Conservation (phyloP, 92 coral and sea anemone species). For the Umimayanthus chanpuru region DNA sequence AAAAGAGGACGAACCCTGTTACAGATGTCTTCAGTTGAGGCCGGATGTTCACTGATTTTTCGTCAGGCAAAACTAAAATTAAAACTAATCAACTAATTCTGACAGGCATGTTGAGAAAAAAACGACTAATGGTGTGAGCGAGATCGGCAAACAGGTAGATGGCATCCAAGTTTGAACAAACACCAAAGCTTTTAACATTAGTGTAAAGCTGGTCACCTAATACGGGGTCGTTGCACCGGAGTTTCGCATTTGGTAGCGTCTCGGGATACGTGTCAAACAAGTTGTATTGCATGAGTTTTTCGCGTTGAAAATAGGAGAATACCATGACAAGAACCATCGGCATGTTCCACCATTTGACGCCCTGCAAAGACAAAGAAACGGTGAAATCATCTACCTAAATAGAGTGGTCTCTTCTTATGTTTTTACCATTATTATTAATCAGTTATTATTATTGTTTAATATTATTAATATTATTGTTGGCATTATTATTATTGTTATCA, state of each 20-base stretch:
- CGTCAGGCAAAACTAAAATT: background rate
- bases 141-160: background rate
- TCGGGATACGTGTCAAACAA: constrained; percentile 76
- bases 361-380: constrained; percentile 11
- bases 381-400: too few relatives aligned
- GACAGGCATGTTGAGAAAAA: background rate
- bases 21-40: too few relatives aligned
- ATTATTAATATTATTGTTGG: too few relatives aligned
- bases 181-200: too few relatives aligned
- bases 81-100: background rate
- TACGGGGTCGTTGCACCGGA: constrained; percentile 75
- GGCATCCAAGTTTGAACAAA: background rate
- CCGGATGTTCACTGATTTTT: too few relatives aligned
- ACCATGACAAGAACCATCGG: constrained; percentile 76
- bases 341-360: constrained; percentile 79
- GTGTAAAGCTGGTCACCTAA: constrained; percentile 52
- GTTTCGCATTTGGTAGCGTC: constrained; percentile 53
- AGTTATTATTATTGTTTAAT: too few relatives aligned
- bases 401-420: too few relatives aligned
- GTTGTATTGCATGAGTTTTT: constrained; percentile 54
- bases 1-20: too few relatives aligned
- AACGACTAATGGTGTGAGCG: background rate
- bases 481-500: too few relatives aligned
- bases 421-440: too few relatives aligned
- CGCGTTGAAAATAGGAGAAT: constrained; percentile 60